Conservation (phyloP, 2,797 vertebrate genomes). For the Remorina albescens region DNA sequence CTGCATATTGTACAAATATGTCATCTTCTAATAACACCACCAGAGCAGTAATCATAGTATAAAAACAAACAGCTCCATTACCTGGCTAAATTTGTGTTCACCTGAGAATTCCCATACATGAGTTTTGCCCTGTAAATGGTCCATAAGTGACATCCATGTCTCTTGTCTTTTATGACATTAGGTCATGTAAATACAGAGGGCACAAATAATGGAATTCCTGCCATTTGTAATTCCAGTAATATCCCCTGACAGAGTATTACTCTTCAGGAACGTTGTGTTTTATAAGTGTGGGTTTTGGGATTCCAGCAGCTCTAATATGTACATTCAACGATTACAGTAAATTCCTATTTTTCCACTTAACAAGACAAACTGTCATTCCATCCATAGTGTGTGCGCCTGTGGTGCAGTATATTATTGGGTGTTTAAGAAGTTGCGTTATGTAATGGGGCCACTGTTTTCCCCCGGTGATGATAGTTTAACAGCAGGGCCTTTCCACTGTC, state of each 20-base stretch:
- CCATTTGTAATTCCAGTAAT: constrained; percentile 46
- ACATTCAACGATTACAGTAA: constrained; percentile 54
- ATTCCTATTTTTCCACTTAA: constrained; percentile 47
- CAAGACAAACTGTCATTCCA: constrained; percentile 36
- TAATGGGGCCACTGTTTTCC: constrained; percentile 49
- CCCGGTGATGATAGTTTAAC: constrained; percentile 52
- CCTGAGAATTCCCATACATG: not conserved
- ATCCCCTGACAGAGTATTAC: not conserved
- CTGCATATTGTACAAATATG: not conserved
- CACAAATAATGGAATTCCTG: constrained; percentile 37
- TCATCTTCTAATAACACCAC: not conserved
- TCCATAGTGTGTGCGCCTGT: not conserved
- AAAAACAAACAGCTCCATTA: not conserved
- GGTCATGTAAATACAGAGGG: constrained; percentile 56
- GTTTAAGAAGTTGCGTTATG: constrained; percentile 43
- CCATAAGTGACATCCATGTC: not conserved
- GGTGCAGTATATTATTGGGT: not conserved
- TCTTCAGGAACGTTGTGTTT: constrained; percentile 27
- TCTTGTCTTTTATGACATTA: constrained; percentile 38
- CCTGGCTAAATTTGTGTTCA: not conserved
- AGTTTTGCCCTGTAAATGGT: not conserved
- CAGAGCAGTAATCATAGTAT: not conserved
- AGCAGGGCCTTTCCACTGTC: constrained; percentile 20
- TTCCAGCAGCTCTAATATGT: constrained; percentile 40
- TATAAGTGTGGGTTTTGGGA: constrained; percentile 54